These are phyloP conservation scores for Xiphydria camelus DNA, from an alignment of 2,888 invertebrate species.

Conservation along the genomic window DNA sequence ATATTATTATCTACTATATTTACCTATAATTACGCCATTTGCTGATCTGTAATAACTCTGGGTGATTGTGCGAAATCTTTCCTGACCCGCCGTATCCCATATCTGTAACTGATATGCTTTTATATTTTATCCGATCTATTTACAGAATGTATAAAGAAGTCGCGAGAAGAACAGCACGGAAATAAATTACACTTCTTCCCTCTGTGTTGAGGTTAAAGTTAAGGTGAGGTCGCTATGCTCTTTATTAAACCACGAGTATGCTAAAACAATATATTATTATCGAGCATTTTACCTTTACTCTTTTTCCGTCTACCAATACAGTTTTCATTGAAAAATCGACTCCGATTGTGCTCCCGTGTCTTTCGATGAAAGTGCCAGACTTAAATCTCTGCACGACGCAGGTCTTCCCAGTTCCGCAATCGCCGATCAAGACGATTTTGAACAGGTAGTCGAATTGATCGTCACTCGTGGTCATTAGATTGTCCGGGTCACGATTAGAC, in stretches of 20 bases:
- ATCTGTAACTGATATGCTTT: constrained; percentile 82
- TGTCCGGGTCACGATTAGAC: constrained; percentile 76
- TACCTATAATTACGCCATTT: constrained; percentile 92
- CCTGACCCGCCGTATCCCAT: constrained; percentile 97
- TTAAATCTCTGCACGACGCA: constrained; percentile 95
- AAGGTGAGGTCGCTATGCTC: no score
- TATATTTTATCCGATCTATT: no score
- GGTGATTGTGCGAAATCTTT: constrained; percentile 94
- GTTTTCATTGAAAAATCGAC: constrained; percentile 99
- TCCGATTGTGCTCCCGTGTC: constrained; percentile 95
- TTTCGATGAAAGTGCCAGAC: constrained; percentile 92
- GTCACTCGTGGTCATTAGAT: constrained; percentile 72
- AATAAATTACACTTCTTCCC: no score
- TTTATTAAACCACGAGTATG: no score
- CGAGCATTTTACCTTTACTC: constrained; percentile 91
- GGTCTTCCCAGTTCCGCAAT: constrained; percentile 89
- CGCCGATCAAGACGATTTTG: constrained; percentile 92
- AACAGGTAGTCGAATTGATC: constrained; percentile 92
- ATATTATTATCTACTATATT: no score
- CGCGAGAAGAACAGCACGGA: no score
- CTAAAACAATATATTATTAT: no score
- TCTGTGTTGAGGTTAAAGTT: no score
- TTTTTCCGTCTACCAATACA: constrained; percentile 88
- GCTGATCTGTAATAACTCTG: constrained; percentile 97
- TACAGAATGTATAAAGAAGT: no score